phyloP scores from a whole-genome alignment of 2,888 invertebrate species.

The Eretmocerus hayati region DNA sequence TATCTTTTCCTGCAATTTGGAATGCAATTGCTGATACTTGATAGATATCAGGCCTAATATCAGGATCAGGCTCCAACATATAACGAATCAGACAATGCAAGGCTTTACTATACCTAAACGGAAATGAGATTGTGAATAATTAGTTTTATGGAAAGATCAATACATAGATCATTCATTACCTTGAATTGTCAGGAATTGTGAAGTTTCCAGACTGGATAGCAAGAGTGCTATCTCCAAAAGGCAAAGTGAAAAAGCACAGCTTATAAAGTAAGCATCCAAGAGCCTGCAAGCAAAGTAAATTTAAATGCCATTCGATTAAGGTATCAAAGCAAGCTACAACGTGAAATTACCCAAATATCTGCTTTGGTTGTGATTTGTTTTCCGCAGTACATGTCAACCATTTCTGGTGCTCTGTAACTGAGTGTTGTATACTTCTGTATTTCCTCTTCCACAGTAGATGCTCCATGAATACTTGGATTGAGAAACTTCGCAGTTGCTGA shows the following conservation, averaged over 20 bases:
- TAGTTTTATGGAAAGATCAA: not conserved
- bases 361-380: slow-evolving; percentile 78
- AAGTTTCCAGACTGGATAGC: slow-evolving; percentile 88
- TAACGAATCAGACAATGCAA: slow-evolving; percentile 50
- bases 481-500: slow-evolving; percentile 79
- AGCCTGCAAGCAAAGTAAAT: slow-evolving; percentile 53
- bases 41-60: slow-evolving; percentile 78
- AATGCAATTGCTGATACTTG: slow-evolving; percentile 74
- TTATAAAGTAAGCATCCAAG: slow-evolving; percentile 83
- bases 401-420: slow-evolving; percentile 85
- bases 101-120: slow-evolving; percentile 38
- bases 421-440: slow-evolving; percentile 83
- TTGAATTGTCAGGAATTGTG: slow-evolving; percentile 73
- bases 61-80: slow-evolving; percentile 78
- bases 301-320: not conserved
- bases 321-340: slow-evolving; percentile 1
- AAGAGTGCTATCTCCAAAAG: slow-evolving; percentile 87
- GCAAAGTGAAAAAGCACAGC: slow-evolving; percentile 80
- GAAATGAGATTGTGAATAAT: slow-evolving; percentile 8
- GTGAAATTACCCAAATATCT: slow-evolving; percentile 71
- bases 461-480: slow-evolving; percentile 62
- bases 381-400: slow-evolving; percentile 84
- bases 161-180: slow-evolving; percentile 45
- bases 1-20: slow-evolving; percentile 61
- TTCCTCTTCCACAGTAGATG: slow-evolving; percentile 70